These are phyloP conservation scores for Bembecia ichneumoniformis DNA, from an alignment of 2,888 invertebrate species.

Conservation along the genomic window DNA sequence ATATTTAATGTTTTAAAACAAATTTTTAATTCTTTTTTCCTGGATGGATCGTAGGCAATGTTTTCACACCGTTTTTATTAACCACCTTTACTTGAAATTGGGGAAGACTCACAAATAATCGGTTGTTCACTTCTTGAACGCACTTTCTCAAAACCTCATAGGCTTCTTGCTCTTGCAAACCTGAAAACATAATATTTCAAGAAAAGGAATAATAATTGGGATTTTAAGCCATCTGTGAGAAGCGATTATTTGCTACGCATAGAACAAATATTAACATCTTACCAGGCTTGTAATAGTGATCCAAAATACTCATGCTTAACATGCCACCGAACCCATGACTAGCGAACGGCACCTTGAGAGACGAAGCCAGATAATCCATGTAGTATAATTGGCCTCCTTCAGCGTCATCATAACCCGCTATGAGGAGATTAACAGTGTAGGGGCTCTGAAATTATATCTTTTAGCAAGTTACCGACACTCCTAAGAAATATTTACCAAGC, in stretches of 20 bases:
- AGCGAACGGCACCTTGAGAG: constrained; percentile 85
- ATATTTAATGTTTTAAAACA: too few relatives aligned
- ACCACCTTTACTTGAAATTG: constrained; percentile 90
- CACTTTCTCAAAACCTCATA: constrained; percentile 88
- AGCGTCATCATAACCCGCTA: constrained; percentile 87
- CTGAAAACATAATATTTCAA: constrained; percentile 37
- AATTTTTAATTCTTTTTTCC: too few relatives aligned
- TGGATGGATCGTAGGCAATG: constrained; percentile 74
- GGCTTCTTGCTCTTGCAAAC: constrained; percentile 82
- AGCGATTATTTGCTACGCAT: too few relatives aligned
- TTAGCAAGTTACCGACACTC: too few relatives aligned
- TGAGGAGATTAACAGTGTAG: constrained; percentile 79
- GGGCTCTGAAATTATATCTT: constrained; percentile 60
- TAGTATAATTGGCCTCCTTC: constrained; percentile 86
- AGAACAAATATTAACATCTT: constrained; percentile 17
- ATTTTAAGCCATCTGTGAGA: too few relatives aligned
- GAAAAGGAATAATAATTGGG: not conserved
- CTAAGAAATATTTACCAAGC: too few relatives aligned
- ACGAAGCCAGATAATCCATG: constrained; percentile 92
- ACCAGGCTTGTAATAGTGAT: constrained; percentile 84
- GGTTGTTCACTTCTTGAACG: constrained; percentile 87
- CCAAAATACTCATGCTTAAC: constrained; percentile 89
- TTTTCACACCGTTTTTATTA: constrained; percentile 83
- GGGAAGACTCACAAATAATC: constrained; percentile 90
- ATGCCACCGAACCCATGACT: constrained; percentile 95